Evolutionary conservation across 37 sponge, comb jelly and placozoan species (phyloP).

Genomic region (Bolinopsis microptera): DNA sequence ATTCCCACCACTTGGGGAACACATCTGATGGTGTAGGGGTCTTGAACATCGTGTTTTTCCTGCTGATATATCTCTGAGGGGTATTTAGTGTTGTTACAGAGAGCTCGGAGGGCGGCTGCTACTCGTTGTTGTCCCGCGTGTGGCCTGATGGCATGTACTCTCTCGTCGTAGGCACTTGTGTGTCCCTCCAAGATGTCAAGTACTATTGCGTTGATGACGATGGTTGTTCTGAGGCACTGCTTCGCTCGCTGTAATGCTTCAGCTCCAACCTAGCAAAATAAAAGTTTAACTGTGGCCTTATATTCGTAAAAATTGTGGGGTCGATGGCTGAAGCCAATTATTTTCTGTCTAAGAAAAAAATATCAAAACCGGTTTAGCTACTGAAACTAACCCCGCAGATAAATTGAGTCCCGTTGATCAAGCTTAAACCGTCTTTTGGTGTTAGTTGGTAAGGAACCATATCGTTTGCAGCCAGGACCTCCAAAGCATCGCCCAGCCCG

Average conservation of each 20-base stretch:
- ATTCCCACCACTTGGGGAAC: conserved; percentile 78
- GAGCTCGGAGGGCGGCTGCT: conserved; percentile 78
- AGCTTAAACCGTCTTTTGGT: conserved; percentile 90
- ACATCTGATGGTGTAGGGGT: conserved; percentile 90
- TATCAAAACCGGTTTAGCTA: too few species aligned
- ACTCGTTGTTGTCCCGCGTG: conserved; percentile 87
- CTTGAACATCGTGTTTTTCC: conserved; percentile 76
- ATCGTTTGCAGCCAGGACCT: conserved; percentile 76
- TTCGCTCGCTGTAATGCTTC: conserved; percentile 21
- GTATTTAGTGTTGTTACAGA: conserved; percentile 80
- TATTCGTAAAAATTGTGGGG: too few species aligned
- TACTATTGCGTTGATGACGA: conserved; percentile 77
- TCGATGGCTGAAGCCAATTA: too few species aligned
- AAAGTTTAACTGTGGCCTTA: too few species aligned
- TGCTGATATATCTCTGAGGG: conserved; percentile 80
- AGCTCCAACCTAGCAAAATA: conserved; percentile 21
- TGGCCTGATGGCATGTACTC: conserved; percentile 78
- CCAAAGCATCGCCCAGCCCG: conserved; percentile 84
- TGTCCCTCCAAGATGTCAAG: conserved; percentile 83
- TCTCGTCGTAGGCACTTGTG: conserved; percentile 77
- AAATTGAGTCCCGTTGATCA: conserved; percentile 96
- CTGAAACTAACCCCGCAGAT: conserved; percentile 78
- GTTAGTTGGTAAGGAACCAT: conserved; percentile 72
- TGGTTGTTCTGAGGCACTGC: background rate
- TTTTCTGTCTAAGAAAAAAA: too few species aligned